A percentile compares a stretch with the other conserved stretches of the same genome.
Evolutionary conservation across 2,888 invertebrate genomes (phyloP).

Genomic region (Agrotis puta): DNA sequence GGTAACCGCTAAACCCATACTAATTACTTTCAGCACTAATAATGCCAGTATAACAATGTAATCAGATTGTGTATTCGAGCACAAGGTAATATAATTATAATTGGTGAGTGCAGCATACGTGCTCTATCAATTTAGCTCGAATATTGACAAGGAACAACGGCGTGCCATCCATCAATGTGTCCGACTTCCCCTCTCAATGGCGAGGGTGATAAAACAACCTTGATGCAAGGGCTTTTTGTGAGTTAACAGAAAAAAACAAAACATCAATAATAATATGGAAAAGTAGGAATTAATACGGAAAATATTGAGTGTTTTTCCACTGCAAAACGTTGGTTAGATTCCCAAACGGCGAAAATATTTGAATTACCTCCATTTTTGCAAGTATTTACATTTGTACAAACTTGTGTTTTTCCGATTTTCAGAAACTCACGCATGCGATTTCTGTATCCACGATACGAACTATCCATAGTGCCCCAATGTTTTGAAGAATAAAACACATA

Average conservation of each 20-base stretch:
- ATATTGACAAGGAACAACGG: constrained; percentile 80
- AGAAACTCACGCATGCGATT: no score
- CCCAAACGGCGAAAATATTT: no score
- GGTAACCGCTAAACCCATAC: constrained; percentile 1
- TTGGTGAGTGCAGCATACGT: constrained; percentile 68
- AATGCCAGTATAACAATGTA: constrained; percentile 23
- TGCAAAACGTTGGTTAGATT: background rate
- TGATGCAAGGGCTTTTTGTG: constrained; percentile 50
- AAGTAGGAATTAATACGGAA: background rate
- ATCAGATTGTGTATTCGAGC: constrained; percentile 44
- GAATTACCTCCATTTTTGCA: no score
- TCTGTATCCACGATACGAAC: no score
- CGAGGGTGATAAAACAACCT: constrained; percentile 66
- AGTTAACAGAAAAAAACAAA: constrained; percentile 40
- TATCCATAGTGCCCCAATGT: no score
- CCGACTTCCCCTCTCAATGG: constrained; percentile 64
- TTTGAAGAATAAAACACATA: no score
- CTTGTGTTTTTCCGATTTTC: no score
- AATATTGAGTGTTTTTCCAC: background rate
- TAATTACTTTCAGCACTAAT: constrained; percentile 40
- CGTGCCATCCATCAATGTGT: constrained; percentile 84
- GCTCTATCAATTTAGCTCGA: constrained; percentile 86
- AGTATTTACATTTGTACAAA: no score
- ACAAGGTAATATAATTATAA: constrained; percentile 56
- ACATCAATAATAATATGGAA: constrained; percentile 1